Conservation (phyloP, 2,797 vertebrate species). For the Erithacus rubecula region DNA sequence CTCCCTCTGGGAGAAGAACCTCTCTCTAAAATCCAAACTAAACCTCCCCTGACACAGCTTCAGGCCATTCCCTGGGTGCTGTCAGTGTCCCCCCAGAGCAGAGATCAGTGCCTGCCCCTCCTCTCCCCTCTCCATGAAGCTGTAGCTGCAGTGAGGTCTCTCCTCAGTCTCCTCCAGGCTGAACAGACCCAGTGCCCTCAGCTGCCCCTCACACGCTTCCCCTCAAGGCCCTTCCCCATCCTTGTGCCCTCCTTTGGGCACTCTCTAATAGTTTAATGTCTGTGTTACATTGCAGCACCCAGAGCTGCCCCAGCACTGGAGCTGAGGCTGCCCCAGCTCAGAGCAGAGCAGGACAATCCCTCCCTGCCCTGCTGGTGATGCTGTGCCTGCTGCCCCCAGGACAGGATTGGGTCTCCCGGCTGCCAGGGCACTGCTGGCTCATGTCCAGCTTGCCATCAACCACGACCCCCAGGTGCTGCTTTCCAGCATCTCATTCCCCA, state of each 20-base stretch:
- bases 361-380: no score
- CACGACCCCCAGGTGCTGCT: not conserved
- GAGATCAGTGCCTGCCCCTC: not conserved
- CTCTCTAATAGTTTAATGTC: no score
- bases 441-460: rapidly evolving
- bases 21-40: not conserved
- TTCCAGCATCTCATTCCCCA: not conserved
- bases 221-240: no score
- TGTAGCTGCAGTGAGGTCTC: no score
- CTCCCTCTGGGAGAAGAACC: rapidly evolving
- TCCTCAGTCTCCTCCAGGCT: no score
- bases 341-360: no score
- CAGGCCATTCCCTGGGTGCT: rapidly evolving
- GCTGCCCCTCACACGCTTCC: no score
- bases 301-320: no score
- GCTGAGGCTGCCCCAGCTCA: no score
- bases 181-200: no score
- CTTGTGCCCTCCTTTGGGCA: no score
- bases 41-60: not conserved
- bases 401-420: not conserved
- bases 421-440: not conserved
- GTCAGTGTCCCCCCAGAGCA: not conserved
- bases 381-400: not conserved
- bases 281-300: no score
- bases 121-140: rapidly evolving